Evolutionary conservation across 2,888 invertebrate species (phyloP).

Genomic region (Apantesis nais): DNA sequence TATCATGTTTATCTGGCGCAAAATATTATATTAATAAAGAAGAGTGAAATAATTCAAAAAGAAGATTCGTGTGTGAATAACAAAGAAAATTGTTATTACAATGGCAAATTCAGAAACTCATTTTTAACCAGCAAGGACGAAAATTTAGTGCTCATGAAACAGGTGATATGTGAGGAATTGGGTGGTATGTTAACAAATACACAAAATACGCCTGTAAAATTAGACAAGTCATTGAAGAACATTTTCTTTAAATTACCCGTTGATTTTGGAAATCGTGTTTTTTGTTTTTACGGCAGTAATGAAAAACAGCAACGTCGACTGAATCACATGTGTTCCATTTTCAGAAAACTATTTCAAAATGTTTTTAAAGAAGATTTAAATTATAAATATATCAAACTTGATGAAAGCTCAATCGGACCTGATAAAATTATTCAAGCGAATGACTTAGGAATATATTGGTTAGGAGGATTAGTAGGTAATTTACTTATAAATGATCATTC

Average conservation of each 20-base stretch:
- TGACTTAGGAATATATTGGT: constrained; percentile 32
- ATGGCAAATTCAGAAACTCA: constrained; percentile 22
- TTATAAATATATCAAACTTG: constrained; percentile 22
- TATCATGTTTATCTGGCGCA: constrained; percentile 35
- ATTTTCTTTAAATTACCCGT: constrained; percentile 31
- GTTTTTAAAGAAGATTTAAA: constrained; percentile 1
- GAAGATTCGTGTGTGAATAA: not conserved
- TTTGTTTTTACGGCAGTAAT: constrained; percentile 25
- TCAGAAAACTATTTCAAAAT: constrained; percentile 23
- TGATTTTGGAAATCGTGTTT: constrained; percentile 33
- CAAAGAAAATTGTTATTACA: constrained; percentile 9
- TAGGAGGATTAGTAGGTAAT: constrained; percentile 43
- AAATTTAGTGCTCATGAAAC: constrained; percentile 24
- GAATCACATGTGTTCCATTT: constrained; percentile 22
- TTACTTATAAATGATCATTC: constrained; percentile 27
- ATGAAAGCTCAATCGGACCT: constrained; percentile 31
- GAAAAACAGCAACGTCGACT: constrained; percentile 24
- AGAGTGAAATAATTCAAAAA: not conserved
- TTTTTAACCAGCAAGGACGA: constrained; percentile 26
- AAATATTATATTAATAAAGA: constrained; percentile 16
- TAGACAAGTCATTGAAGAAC: constrained; percentile 17
- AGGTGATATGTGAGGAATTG: constrained; percentile 21
- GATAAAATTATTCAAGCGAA: constrained; percentile 26
- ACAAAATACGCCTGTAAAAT: not conserved
- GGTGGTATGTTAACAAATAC: not conserved